Conservation (phyloP, 2,113 vertebrate genomes). For the Oncorhynchus mykiss region DNA sequence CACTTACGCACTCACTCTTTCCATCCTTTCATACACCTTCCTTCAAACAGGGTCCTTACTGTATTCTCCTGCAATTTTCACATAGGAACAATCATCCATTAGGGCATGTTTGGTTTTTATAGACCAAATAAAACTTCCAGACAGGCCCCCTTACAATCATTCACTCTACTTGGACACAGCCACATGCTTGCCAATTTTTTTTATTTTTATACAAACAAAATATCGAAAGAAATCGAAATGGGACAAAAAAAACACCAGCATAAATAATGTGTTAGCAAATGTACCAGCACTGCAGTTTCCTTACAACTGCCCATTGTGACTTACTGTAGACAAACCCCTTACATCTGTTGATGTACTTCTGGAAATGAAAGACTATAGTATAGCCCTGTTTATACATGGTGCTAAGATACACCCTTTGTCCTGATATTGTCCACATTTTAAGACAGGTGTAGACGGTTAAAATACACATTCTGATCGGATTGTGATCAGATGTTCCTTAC, state of each 20-base stretch:
- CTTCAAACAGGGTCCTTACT: conserved; percentile 52
- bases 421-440: no score
- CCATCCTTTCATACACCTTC: conserved; percentile 60
- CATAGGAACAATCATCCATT: conserved; percentile 51
- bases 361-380: not conserved
- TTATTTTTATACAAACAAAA: not conserved
- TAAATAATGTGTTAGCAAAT: not conserved
- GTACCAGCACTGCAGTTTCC: not conserved
- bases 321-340: not conserved
- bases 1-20: conserved; percentile 50
- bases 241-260: not conserved
- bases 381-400: no score
- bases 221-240: not conserved
- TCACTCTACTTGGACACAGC: not conserved
- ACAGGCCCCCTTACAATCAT: not conserved
- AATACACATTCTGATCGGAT: no score
- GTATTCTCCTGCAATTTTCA: conserved; percentile 44
- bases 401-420: no score
- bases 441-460: no score
- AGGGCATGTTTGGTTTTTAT: conserved; percentile 37
- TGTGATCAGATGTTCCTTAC: no score
- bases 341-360: not conserved
- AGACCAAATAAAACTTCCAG: conserved; percentile 36
- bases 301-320: not conserved
- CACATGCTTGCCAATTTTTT: not conserved